Evolutionary conservation across 2,888 invertebrate species (phyloP), one percentile per base, ranked within the genome.

Genomic region (Entomobrya multifasciata): DNA sequence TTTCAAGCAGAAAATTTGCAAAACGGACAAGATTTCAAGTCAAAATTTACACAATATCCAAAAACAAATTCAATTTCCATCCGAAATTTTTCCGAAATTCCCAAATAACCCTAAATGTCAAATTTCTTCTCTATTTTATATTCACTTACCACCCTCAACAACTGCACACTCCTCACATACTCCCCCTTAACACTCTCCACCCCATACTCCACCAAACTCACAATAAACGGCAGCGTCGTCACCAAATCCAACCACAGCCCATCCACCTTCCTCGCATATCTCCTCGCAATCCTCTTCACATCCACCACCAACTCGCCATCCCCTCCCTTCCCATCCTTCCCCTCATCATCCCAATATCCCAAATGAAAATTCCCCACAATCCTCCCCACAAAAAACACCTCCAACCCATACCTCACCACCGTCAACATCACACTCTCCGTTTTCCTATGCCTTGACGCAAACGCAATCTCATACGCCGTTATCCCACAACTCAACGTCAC

Each of bases 341-440:
- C n/a, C n/a, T n/a, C n/a, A n/a, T 85, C 82, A 47, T 90, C 90
- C 20, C 79, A 87, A 62, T 87, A 91, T 0, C 83, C 90, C 60
- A 91, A 79, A 41, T 89, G 88, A 76, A 91, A 90, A 57, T 88
- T 91, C 49, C 90, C 90, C 52, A 90, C 41, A 11, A 90, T 84
- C 57, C 90, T 49, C 20, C 90, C 41, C 1, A 90, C n/a, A 52
- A 87, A 91, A 70, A 91, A 89, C 1, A 89, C 2, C 49, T 91
- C 91, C n/a, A 90, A 44, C 11, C 65, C 20, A 36, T 62, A 76
- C 5, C 87, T 27, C 13, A 77, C 11, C 17, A 36, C 36, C 13
- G 49, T 13, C 6, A 88, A 36, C 3, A 55, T 10, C 13, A 70
- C 77, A 0, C 70, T 27, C 76, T 87, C 89, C 4, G 52, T 20